phyloP scores from a whole-genome alignment of 2,888 invertebrate genomes.

The Drosophila meridiana region DNA sequence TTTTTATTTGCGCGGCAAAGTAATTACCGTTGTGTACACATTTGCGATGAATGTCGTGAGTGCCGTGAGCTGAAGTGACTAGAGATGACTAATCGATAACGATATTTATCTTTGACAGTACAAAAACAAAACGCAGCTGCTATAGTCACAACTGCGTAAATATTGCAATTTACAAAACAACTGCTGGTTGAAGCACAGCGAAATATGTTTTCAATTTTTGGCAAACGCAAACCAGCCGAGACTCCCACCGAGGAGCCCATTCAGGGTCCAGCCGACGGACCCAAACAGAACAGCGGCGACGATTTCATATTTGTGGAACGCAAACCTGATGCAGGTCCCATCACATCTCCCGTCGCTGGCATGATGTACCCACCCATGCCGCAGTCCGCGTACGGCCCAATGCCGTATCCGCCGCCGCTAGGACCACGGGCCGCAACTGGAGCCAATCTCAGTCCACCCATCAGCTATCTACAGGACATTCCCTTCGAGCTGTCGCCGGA shows the following conservation, averaged over 20 bases:
- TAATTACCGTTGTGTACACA: slow-evolving; percentile 1
- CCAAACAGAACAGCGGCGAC: slow-evolving; percentile 62
- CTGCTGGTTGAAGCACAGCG: background rate
- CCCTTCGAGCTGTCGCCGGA: slow-evolving; percentile 82
- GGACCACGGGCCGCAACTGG: slow-evolving; percentile 23
- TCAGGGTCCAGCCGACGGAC: slow-evolving; percentile 60
- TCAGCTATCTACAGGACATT: slow-evolving; percentile 81
- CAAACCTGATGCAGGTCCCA: slow-evolving; percentile 55
- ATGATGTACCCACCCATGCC: slow-evolving; percentile 74
- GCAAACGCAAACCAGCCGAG: slow-evolving; percentile 77
- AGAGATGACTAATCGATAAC: slow-evolving; percentile 1
- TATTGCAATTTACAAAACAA: background rate
- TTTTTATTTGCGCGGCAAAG: background rate
- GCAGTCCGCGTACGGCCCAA: slow-evolving; percentile 40
- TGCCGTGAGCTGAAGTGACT: background rate
- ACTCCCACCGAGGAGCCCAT: slow-evolving; percentile 70
- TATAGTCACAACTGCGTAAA: slow-evolving; percentile 36
- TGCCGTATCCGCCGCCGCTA: slow-evolving; percentile 65
- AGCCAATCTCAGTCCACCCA: slow-evolving; percentile 44
- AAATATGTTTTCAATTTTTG: slow-evolving; percentile 81
- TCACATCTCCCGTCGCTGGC: slow-evolving; percentile 22
- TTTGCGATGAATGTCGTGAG: background rate
- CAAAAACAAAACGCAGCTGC: slow-evolving; percentile 32
- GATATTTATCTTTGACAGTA: background rate
- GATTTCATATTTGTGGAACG: slow-evolving; percentile 82